Percentiles rank a stretch among this genome's conserved stretches.
Conservation (phyloP, 2,113 vertebrate genomes). For the Leiothrix lutea region DNA sequence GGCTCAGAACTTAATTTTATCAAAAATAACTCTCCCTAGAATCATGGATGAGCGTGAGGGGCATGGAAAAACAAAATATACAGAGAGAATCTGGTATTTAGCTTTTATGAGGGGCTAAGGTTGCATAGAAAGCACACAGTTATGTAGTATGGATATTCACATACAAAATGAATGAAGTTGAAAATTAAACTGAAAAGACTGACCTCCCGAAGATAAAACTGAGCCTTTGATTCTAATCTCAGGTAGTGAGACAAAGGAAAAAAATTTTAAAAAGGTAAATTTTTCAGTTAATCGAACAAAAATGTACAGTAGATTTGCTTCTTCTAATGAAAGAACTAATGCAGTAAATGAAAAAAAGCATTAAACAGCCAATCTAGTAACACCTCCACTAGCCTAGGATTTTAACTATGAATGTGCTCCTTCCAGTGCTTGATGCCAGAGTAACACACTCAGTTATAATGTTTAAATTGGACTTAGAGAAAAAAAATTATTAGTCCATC, state of each 20-base stretch:
- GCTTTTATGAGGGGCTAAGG: not conserved
- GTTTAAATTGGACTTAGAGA: not conserved
- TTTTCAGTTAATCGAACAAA: not conserved
- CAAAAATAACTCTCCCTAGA: not conserved
- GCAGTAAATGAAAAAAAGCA: not conserved
- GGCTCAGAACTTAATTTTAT: not conserved
- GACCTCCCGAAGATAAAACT: not conserved
- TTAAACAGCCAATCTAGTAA: not conserved
- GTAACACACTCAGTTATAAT: not conserved
- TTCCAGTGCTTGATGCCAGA: not conserved
- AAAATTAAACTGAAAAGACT: not conserved
- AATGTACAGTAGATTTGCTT: rapidly evolving
- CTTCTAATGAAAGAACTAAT: not conserved
- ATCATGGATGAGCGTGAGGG: not conserved
- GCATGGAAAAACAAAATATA: not conserved
- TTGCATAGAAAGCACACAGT: not conserved
- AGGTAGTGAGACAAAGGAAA: not conserved
- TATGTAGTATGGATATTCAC: not conserved
- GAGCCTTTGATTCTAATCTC: not conserved
- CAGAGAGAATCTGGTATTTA: not conserved
- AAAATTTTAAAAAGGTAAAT: not conserved
- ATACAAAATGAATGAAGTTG: not conserved
- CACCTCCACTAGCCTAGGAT: not conserved
- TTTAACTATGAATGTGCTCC: not conserved
- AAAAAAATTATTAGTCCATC: not conserved